Percentiles rank a stretch among this genome's conserved stretches.
Evolutionary conservation across 2,797 vertebrate genomes (phyloP).

Genomic region (Pteropus rufus): DNA sequence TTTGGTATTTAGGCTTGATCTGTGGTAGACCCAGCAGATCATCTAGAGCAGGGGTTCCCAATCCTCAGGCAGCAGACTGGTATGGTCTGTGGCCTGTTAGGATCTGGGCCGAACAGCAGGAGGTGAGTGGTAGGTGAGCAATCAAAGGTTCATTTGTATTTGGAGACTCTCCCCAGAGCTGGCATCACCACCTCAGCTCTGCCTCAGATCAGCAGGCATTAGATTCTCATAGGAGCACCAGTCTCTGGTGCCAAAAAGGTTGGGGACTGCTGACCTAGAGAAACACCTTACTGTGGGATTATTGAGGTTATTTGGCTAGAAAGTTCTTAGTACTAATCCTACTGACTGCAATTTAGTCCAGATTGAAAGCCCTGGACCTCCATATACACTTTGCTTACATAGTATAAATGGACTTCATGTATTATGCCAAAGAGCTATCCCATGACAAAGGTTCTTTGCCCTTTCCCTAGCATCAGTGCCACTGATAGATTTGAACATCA

Average conservation of each 20-base stretch:
- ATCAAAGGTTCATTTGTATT: too few species aligned
- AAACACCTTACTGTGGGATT: background rate
- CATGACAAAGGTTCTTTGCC: background rate
- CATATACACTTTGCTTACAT: background rate
- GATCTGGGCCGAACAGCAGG: too few species aligned
- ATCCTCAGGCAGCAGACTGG: too few species aligned
- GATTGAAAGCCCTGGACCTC: background rate
- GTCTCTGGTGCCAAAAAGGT: too few species aligned
- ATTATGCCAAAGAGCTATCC: background rate
- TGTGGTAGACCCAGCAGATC: background rate
- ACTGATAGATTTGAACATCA: background rate
- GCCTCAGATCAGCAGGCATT: too few species aligned
- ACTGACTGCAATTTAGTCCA: background rate
- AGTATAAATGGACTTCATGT: background rate
- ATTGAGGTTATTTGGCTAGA: background rate
- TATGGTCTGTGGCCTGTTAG: too few species aligned
- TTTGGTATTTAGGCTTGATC: background rate
- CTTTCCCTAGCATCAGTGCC: background rate
- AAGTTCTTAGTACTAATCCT: background rate
- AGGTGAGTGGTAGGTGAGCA: too few species aligned
- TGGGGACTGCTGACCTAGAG: background rate
- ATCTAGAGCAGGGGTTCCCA: background rate
- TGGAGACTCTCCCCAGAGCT: too few species aligned
- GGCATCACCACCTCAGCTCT: too few species aligned
- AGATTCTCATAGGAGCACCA: too few species aligned